Evolutionary conservation across 2,113 vertebrate genomes (phyloP).

Genomic region (Bos taurus): ARS-UCD2.0 NC_037352.1:38197001-38197500

Average conservation of each 20-base stretch:
- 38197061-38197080: neutral
- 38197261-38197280: neutral
- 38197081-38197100: neutral
- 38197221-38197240: neutral
- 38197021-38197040: neutral
- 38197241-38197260: neutral
- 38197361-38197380: neutral
- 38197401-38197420: neutral
- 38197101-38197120: neutral
- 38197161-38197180: conserved; percentile 20
- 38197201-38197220: conserved; percentile 13
- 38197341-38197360: neutral
- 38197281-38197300: neutral
- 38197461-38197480: neutral
- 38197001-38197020: neutral
- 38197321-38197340: neutral
- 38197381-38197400: neutral
- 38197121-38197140: neutral
- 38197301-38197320: neutral
- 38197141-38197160: neutral
- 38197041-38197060: neutral
- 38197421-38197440: neutral
- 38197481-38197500: neutral
- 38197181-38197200: conserved; percentile 12
- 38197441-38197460: neutral